Evolutionary conservation across 2,797 vertebrate species (phyloP).

Genomic region (Semaprochilodus insignis): DNA sequence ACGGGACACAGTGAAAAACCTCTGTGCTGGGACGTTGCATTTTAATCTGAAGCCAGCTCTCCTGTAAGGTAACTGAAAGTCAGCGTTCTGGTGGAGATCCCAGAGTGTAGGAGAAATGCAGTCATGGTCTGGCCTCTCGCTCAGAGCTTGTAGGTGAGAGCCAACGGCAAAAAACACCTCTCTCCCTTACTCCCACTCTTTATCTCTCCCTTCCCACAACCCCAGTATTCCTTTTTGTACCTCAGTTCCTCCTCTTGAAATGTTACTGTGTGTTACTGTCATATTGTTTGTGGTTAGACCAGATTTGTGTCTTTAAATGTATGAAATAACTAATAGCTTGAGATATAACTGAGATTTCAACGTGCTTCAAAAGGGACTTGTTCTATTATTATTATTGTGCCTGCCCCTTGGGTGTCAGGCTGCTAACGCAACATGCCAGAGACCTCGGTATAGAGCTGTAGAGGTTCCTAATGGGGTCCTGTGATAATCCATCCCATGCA

Average conservation of each 20-base stretch:
- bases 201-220: not conserved
- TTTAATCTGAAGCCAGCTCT: slow-evolving; percentile 24
- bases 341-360: not conserved
- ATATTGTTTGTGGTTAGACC: not conserved
- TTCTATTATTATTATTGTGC: no score
- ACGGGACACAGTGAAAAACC: not conserved
- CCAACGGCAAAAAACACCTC: slow-evolving; percentile 24
- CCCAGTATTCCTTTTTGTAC: slow-evolving; percentile 3
- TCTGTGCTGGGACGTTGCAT: not conserved
- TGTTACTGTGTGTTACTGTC: not conserved
- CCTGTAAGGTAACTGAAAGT: slow-evolving; percentile 10
- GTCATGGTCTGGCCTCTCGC: slow-evolving; percentile 1
- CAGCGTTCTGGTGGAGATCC: slow-evolving; percentile 26
- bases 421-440: no score
- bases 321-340: not conserved
- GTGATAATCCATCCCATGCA: no score
- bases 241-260: not conserved
- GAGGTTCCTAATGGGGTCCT: no score
- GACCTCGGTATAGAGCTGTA: no score
- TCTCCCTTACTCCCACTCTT: slow-evolving; percentile 9
- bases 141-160: slow-evolving; percentile 23
- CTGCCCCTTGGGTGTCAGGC: no score
- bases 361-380: not conserved
- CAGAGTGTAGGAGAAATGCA: slow-evolving; percentile 24
- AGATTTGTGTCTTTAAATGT: not conserved